These are phyloP conservation scores for Sterna hirundo DNA, from an alignment of 2,113 vertebrate genomes.

Conservation along the genomic window DNA sequence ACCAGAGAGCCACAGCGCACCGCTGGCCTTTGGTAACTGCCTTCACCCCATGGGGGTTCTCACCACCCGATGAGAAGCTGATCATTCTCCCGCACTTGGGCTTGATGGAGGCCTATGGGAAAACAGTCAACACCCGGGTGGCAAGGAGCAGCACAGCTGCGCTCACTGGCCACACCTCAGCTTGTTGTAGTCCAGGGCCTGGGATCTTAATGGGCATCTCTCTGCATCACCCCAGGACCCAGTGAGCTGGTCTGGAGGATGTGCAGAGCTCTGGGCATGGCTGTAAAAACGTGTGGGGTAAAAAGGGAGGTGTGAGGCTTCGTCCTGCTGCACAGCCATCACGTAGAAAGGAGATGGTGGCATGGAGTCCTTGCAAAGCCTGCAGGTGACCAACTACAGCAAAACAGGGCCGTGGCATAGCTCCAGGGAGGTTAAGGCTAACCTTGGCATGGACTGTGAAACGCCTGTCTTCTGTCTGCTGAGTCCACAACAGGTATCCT, in stretches of 20 bases:
- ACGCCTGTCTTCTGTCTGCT: neutral
- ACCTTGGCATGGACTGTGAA: neutral
- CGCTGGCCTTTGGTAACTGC: constrained; percentile 92
- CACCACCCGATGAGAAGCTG: constrained; percentile 93
- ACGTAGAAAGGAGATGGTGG: neutral
- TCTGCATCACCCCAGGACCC: accelerated
- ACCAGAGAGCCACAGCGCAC: constrained; percentile 94
- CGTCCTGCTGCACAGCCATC: neutral
- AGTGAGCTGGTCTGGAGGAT: neutral
- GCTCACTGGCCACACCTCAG: neutral
- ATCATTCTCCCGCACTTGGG: constrained; percentile 93
- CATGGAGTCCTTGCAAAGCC: neutral
- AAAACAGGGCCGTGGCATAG: neutral
- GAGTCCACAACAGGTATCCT: neutral
- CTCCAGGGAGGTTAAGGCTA: neutral
- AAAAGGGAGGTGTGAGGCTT: neutral
- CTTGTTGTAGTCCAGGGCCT: neutral
- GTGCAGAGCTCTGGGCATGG: neutral
- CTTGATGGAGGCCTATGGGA: constrained; percentile 87
- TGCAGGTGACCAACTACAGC: neutral
- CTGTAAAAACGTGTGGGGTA: neutral
- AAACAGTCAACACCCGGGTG: neutral
- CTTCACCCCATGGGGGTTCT: constrained; percentile 95
- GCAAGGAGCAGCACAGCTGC: neutral
- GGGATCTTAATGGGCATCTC: neutral